phyloP scores from a whole-genome alignment of 2,797 vertebrate genomes.

The Calcarius lapponicus region DNA sequence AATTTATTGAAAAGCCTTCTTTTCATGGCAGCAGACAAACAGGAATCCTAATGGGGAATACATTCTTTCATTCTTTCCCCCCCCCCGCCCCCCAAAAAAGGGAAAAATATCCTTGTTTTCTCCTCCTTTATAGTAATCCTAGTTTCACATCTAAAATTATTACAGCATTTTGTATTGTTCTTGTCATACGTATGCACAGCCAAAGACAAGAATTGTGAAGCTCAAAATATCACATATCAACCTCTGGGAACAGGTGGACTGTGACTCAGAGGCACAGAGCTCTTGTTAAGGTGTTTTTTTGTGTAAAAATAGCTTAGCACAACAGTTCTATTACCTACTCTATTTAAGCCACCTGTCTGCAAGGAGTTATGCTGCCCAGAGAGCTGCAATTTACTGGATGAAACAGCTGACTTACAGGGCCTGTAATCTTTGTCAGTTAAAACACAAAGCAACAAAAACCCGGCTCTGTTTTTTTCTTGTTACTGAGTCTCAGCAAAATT shows the following conservation, averaged over 20 bases:
- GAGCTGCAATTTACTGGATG: conserved; percentile 49
- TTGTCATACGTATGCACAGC: background rate
- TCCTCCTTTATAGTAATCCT: background rate
- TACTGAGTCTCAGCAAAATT: background rate
- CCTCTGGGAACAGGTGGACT: conserved; percentile 67
- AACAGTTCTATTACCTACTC: conserved; percentile 47
- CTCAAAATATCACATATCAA: conserved; percentile 46
- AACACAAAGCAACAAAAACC: background rate
- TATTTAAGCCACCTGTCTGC: conserved; percentile 72
- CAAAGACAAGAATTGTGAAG: conserved; percentile 19
- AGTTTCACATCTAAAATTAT: conserved; percentile 41
- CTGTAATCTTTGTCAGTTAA: conserved; percentile 1
- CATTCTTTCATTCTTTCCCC: background rate
- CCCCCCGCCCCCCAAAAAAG: background rate
- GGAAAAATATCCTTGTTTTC: background rate
- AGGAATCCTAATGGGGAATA: background rate
- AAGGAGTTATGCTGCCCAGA: conserved; percentile 49
- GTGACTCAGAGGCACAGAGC: conserved; percentile 50
- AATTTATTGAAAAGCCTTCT: conserved; percentile 29
- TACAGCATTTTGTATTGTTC: conserved; percentile 20
- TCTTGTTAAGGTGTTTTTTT: conserved; percentile 72
- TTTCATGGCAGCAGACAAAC: conserved; percentile 22
- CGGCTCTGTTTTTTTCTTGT: background rate
- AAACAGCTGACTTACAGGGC: conserved; percentile 59
- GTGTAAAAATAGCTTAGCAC: conserved; percentile 68